Evolutionary conservation across 2,113 vertebrate genomes (phyloP), one percentile per base, ranked within the genome.

Genomic region (Oxygymnocypris stewartii): DNA sequence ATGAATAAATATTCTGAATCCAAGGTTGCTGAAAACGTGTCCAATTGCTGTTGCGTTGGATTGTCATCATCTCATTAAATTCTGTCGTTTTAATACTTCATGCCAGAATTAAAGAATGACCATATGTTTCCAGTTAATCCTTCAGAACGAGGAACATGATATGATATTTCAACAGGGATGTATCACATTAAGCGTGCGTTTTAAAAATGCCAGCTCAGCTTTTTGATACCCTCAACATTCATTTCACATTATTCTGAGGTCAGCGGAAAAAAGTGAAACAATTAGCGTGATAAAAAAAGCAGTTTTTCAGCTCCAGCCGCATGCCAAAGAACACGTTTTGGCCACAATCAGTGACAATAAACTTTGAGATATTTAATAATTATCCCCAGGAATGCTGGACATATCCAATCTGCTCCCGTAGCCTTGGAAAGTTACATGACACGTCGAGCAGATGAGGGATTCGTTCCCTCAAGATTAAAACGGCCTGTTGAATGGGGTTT

Each of bases 291-390:
- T 16, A 84, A 76, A 84, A 65, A 57, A 74, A n/a, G 44, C 4
- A 1, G 31, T 82, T 82, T 75, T n/a, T 57, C 1, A 87, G 83
- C 74, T 61, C 80, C 79, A 59, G 3, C 75, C 4, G 78, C 25
- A 14, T 73, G 91, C 92, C 91, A 93, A 92, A 81, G 91, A 91
- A 89, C 89, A 92, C 90, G 90, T 92, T 84, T 90, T 71, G 2
- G 59, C 88, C 20, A 40, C 85, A 91, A 88, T 91, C 92, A 91
- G 88, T 85, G 90, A 92, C 89, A 92, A 92, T 92, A 92, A 93
- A 92, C 84, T 20, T 31, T 75, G 76, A 90, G 85, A 92, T 91
- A 90, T 89, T 91, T 90, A 93, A 93, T 93, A 91, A 92, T 92
- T 90, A 91, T 88, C 8, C 51, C 7, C 14, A 89, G 90, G 89